These are phyloP conservation scores for Phoenoteleia sp. DNA, from an alignment of 2,888 invertebrate species.

Conservation along the genomic window DNA sequence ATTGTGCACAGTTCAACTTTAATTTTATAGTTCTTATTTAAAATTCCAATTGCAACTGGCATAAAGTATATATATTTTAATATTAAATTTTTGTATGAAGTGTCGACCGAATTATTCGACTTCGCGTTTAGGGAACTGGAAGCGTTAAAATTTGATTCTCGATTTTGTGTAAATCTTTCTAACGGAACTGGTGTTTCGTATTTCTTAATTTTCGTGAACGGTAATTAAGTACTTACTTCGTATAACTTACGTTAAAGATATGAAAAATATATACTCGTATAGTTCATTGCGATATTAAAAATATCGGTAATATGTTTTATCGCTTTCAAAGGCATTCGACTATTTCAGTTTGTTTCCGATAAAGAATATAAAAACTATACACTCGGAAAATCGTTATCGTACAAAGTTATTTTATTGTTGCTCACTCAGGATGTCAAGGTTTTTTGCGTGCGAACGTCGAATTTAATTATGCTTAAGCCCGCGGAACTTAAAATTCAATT, in stretches of 20 bases:
- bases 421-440: background rate
- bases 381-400: conserved; percentile 9
- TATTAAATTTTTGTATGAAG: too few relatives aligned
- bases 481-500: conserved; percentile 37
- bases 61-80: too few relatives aligned
- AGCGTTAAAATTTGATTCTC: background rate
- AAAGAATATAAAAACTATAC: conserved; percentile 42
- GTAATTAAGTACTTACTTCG: conserved; percentile 24
- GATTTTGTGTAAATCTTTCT: background rate
- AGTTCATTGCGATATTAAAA: conserved; percentile 37
- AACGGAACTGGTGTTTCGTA: conserved; percentile 30
- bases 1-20: too few relatives aligned
- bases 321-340: conserved; percentile 28
- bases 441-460: conserved; percentile 11
- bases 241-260: conserved; percentile 53
- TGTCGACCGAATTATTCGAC: too few relatives aligned
- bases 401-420: conserved; percentile 23
- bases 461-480: conserved; percentile 28
- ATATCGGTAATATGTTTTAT: conserved; percentile 36
- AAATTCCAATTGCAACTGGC: too few relatives aligned
- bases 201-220: background rate
- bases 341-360: conserved; percentile 8
- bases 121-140: background rate
- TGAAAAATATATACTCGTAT: conserved; percentile 44
- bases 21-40: too few relatives aligned